Percentiles rank a stretch among this genome's conserved stretches.
phyloP scores from a whole-genome alignment of 1,140 invertebrate genomes.

The Mylabris phalerata region DNA sequence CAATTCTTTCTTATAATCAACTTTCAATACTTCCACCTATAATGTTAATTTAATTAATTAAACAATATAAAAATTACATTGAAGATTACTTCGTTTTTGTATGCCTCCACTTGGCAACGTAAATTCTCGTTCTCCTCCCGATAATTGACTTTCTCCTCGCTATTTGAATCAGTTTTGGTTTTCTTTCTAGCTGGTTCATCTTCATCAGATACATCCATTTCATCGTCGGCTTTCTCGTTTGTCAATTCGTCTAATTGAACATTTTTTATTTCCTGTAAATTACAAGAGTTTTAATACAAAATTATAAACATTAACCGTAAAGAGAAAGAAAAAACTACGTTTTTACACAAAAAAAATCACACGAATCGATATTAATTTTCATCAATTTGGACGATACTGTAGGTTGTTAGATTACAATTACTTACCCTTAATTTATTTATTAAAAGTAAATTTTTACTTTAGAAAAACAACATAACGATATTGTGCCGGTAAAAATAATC shows the following conservation, averaged over 20 bases:
- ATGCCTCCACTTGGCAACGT: slow-evolving; percentile 86
- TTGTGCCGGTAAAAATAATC: too few species aligned
- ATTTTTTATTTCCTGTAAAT: slow-evolving; percentile 67
- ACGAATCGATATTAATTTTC: not conserved
- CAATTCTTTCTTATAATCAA: slow-evolving; percentile 60
- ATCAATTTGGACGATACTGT: too few species aligned
- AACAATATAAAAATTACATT: not conserved
- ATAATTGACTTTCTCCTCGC: slow-evolving; percentile 43
- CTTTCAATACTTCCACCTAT: slow-evolving; percentile 56
- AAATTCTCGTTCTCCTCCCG: slow-evolving; percentile 87
- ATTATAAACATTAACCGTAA: not conserved
- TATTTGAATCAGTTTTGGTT: slow-evolving; percentile 43
- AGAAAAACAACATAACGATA: too few species aligned
- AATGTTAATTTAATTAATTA: slow-evolving; percentile 7
- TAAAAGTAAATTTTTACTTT: too few species aligned
- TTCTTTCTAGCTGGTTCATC: slow-evolving; percentile 51
- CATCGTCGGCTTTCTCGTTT: slow-evolving; percentile 62
- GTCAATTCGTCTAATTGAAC: slow-evolving; percentile 67
- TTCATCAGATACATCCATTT: slow-evolving; percentile 75
- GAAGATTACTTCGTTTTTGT: slow-evolving; percentile 75
- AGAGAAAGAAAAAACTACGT: not conserved
- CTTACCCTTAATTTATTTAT: too few species aligned
- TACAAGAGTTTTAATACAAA: not conserved
- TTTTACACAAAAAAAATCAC: not conserved
- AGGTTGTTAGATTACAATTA: too few species aligned